Percentiles rank a stretch among this genome's conserved stretches.
These are phyloP conservation scores for Habrosyne pyritoides DNA, from an alignment of 2,888 invertebrate genomes.

Conservation along the genomic window DNA sequence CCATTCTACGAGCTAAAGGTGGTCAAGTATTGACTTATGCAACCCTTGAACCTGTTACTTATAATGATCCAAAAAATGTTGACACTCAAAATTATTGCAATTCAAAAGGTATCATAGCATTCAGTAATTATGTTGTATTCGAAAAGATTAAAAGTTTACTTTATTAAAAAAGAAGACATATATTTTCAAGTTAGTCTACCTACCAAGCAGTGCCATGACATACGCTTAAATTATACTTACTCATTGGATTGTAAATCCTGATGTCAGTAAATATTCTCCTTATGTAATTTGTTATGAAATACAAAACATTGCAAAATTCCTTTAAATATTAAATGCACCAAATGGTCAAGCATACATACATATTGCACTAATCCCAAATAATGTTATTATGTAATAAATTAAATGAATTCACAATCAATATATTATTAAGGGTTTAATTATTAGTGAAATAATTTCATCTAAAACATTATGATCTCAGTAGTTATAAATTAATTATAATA, in stretches of 20 bases:
- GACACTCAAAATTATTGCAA: constrained; percentile 67
- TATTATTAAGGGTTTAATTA: no score
- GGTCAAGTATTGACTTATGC: constrained; percentile 85
- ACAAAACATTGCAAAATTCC: no score
- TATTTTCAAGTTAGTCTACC: neutral
- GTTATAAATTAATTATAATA: neutral
- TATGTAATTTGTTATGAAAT: no score
- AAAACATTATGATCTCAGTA: neutral
- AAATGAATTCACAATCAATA: no score
- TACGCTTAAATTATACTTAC: no score
- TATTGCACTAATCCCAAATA: no score
- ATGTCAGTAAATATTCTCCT: neutral
- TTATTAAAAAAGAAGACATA: neutral
- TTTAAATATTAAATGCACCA: no score
- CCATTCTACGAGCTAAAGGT: constrained; percentile 90
- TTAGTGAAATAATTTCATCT: no score
- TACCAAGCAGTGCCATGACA: no score
- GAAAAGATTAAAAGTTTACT: constrained; percentile 29
- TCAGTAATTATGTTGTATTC: constrained; percentile 40
- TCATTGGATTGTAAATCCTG: neutral
- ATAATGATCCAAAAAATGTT: constrained; percentile 53
- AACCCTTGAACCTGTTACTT: constrained; percentile 52
- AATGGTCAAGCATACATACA: no score
- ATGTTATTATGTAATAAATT: no score
- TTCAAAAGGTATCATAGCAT: constrained; percentile 69